Percentiles rank a stretch among this genome's conserved stretches.
These are phyloP conservation scores for Oxycera nigricornis DNA, from an alignment of 2,888 invertebrate species.

Conservation along the genomic window DNA sequence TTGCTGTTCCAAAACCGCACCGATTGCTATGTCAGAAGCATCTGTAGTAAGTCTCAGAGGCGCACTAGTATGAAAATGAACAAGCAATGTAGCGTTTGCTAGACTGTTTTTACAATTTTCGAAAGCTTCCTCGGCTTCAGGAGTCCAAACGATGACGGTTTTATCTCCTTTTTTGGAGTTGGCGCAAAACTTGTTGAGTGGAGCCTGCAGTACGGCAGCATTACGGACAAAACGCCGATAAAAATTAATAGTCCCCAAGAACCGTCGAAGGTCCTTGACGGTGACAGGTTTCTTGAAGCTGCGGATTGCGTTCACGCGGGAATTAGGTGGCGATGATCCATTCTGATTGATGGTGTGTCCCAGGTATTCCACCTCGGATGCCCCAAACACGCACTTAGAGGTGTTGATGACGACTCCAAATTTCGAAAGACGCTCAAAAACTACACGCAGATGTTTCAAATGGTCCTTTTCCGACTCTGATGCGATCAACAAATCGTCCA, in stretches of 20 bases:
- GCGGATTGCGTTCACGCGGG: neutral
- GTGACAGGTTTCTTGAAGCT: neutral
- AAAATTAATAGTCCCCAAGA: neutral
- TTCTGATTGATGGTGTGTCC: too few species aligned
- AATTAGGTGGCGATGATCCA: neutral
- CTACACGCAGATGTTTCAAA: too few species aligned
- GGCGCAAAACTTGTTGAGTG: neutral
- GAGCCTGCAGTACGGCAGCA: neutral
- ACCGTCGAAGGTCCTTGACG: neutral
- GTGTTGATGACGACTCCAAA: too few species aligned
- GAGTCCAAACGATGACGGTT: neutral
- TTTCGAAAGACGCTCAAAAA: too few species aligned
- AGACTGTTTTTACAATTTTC: neutral
- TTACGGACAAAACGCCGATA: neutral
- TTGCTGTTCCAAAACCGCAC: slow-evolving; percentile 50
- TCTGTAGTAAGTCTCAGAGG: slow-evolving; percentile 32
- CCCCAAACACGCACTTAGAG: too few species aligned
- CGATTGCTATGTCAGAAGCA: slow-evolving; percentile 50
- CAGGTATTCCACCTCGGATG: too few species aligned
- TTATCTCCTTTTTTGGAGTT: neutral
- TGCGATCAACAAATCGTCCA: too few species aligned
- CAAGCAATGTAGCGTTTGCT: slow-evolving; percentile 26
- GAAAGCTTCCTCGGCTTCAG: neutral
- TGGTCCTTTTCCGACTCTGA: too few species aligned
- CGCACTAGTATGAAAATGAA: slow-evolving; percentile 10